phyloP scores from a whole-genome alignment of 2,113 vertebrate genomes.

The Sclerurus mexicanus region DNA sequence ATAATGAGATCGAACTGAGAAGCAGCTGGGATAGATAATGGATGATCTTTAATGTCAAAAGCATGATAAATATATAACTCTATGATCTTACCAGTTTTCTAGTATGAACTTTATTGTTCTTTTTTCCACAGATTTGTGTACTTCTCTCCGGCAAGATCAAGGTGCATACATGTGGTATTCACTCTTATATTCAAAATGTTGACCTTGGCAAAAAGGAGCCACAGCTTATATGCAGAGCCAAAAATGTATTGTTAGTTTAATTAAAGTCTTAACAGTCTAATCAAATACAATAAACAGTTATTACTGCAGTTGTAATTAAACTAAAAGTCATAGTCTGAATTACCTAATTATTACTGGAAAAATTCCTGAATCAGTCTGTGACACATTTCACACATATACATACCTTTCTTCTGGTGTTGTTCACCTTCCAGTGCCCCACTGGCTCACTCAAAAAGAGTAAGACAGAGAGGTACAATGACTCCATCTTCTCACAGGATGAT shows the following conservation, averaged over 20 bases:
- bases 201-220: not conserved
- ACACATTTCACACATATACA: not conserved
- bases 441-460: not conserved
- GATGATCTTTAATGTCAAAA: not conserved
- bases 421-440: not conserved
- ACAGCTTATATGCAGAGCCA: not conserved
- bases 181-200: not conserved
- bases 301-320: not conserved
- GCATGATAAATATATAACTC: not conserved
- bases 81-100: not conserved
- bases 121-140: not conserved
- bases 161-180: not conserved
- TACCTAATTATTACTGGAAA: not conserved
- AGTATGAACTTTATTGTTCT: not conserved
- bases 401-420: not conserved
- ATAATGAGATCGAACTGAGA: not conserved
- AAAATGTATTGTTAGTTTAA: not conserved
- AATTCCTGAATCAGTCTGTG: not conserved
- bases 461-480: not conserved
- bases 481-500: not conserved
- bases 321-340: not conserved
- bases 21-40: not conserved
- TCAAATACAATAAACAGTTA: not conserved
- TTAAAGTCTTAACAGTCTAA: not conserved
- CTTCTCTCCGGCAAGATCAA: not conserved